Percentiles rank a stretch among this genome's conserved stretches.
Evolutionary conservation across 2,113 vertebrate genomes (phyloP).

Genomic region (Pseudonaja textilis): DNA sequence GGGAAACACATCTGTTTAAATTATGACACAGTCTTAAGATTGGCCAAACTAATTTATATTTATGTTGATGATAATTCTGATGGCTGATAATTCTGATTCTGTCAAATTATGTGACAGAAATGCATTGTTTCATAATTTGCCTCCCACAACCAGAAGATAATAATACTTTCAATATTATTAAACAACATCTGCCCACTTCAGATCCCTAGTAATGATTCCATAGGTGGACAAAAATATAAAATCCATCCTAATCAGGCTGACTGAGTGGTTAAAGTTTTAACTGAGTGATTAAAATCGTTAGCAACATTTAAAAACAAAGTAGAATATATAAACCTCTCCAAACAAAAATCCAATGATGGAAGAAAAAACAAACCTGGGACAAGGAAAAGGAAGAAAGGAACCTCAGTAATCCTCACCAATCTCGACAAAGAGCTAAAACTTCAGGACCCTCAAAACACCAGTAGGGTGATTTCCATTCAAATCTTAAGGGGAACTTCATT

Average conservation of each 20-base stretch:
- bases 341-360: background rate
- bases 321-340: background rate
- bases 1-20: background rate
- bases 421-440: background rate
- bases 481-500: background rate
- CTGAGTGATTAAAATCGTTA: background rate
- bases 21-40: background rate
- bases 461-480: background rate
- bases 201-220: no score
- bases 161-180: background rate
- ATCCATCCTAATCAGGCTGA: no score
- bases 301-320: background rate
- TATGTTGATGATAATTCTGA: background rate
- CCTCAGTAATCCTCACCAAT: background rate
- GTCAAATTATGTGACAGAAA: background rate
- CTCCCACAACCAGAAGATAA: background rate
- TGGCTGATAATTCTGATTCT: background rate
- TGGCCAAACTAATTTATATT: background rate
- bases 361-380: background rate
- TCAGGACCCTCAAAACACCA: background rate
- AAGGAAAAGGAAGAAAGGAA: background rate
- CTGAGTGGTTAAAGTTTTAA: no score
- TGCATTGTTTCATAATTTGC: background rate
- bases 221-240: no score
- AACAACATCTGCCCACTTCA: background rate